These are phyloP conservation scores for Apamea epomidion DNA, from an alignment of 2,888 invertebrate species.

Conservation along the genomic window DNA sequence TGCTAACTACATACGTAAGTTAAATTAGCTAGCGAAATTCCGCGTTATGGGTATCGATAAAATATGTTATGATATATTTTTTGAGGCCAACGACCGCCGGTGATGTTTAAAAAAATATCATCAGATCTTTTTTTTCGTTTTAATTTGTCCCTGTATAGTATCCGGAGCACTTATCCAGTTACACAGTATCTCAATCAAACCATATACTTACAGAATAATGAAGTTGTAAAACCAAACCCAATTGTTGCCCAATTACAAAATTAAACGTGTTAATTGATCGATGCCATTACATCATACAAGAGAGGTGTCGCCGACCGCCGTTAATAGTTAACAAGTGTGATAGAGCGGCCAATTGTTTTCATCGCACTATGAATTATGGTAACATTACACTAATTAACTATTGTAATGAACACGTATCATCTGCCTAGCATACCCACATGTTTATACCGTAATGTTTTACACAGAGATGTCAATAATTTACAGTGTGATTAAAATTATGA, in stretches of 20 bases:
- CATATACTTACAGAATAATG: not conserved
- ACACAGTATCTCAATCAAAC: not conserved
- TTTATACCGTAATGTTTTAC: conserved; percentile 24
- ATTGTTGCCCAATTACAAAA: conserved; percentile 31
- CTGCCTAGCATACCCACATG: conserved; percentile 31
- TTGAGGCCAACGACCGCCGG: too few relatives aligned
- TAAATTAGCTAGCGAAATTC: not conserved
- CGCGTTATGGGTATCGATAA: not conserved
- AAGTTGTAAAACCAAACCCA: conserved; percentile 22
- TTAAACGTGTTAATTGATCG: conserved; percentile 37
- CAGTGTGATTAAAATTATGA: conserved; percentile 38
- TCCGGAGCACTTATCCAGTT: not conserved
- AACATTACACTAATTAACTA: conserved; percentile 50
- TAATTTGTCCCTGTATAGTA: not conserved
- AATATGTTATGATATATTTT: too few relatives aligned
- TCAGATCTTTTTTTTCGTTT: not conserved
- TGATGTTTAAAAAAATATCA: not conserved
- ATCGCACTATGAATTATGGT: conserved; percentile 47
- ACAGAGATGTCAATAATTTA: conserved; percentile 22
- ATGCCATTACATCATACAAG: conserved; percentile 31
- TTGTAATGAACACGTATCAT: conserved; percentile 51
- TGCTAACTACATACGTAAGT: not conserved
- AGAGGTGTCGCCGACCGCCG: conserved; percentile 47
- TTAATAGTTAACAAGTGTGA: conserved; percentile 47
- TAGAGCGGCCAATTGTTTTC: conserved; percentile 56